Percentiles rank a stretch among this genome's conserved stretches.
These are phyloP conservation scores for Siniperca undulata DNA, from an alignment of 2,797 vertebrate species.

Conservation along the genomic window DNA sequence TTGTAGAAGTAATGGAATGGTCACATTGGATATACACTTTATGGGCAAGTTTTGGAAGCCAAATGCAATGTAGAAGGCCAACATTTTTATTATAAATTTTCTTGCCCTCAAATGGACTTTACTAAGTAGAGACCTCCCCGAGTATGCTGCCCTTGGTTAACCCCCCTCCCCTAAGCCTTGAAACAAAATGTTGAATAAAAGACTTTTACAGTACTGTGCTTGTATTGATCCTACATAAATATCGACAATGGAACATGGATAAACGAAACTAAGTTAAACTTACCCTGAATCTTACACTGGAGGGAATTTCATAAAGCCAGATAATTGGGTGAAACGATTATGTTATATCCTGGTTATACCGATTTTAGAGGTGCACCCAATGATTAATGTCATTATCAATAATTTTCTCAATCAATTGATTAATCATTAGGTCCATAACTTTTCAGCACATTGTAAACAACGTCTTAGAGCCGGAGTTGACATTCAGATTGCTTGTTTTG, in stretches of 20 bases:
- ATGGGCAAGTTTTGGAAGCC: conserved; percentile 77
- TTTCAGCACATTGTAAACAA: not conserved
- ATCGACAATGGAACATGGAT: not conserved
- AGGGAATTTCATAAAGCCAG: not conserved
- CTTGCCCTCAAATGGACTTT: conserved; percentile 75
- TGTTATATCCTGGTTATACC: not conserved
- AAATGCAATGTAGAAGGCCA: conserved; percentile 83
- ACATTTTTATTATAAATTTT: conserved; percentile 79
- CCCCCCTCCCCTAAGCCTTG: conserved; percentile 72
- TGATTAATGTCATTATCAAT: not conserved
- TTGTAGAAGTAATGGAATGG: conserved; percentile 71
- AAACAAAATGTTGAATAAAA: conserved; percentile 86
- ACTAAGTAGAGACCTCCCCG: conserved; percentile 72
- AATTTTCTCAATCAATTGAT: not conserved
- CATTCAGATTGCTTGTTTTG: not conserved
- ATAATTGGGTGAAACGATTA: rapidly evolving
- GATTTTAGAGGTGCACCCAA: not conserved
- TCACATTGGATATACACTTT: conserved; percentile 69
- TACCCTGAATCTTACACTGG: not conserved
- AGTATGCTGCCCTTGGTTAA: conserved; percentile 71
- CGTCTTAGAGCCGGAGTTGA: not conserved
- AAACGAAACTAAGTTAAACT: not conserved
- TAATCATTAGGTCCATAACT: not conserved
- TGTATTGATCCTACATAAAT: conserved; percentile 51
- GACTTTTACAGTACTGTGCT: conserved; percentile 81